Evolutionary conservation across 2,113 vertebrate species (phyloP).

Genomic region (Semnornis frantzii): DNA sequence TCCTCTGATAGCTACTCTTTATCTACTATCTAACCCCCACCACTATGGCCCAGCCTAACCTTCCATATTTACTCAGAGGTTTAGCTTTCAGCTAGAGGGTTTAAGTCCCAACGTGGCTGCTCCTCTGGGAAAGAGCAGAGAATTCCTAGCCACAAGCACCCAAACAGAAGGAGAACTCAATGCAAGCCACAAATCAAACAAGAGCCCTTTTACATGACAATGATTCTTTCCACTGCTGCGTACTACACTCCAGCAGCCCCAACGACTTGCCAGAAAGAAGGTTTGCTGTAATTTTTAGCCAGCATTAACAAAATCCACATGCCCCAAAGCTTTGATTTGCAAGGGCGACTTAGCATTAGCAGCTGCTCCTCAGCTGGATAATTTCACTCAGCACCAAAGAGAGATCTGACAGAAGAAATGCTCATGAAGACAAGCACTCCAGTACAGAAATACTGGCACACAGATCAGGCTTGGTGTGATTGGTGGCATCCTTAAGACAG

Average conservation of each 20-base stretch:
- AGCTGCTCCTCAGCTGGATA: neutral
- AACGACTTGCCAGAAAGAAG: neutral
- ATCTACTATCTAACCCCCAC: neutral
- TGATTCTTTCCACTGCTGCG: neutral
- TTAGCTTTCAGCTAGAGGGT: neutral
- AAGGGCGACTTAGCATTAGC: neutral
- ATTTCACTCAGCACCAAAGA: neutral
- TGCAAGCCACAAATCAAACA: neutral
- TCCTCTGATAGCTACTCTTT: too few relatives aligned
- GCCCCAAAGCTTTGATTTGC: neutral
- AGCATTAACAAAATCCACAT: neutral
- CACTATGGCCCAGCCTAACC: neutral
- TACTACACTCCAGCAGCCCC: neutral
- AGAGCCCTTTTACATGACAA: neutral
- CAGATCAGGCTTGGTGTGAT: neutral
- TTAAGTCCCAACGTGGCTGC: neutral
- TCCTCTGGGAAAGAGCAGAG: neutral
- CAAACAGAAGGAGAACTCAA: neutral
- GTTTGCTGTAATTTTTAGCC: neutral
- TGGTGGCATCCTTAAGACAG: neutral
- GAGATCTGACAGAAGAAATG: neutral
- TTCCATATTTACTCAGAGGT: too few relatives aligned
- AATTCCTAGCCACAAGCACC: neutral
- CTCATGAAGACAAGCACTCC: neutral
- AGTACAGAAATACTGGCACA: conserved; percentile 10